Base-by-base conservation (phyloP, 2,797 vertebrate species). In the Sebastes nivosus region DNA sequence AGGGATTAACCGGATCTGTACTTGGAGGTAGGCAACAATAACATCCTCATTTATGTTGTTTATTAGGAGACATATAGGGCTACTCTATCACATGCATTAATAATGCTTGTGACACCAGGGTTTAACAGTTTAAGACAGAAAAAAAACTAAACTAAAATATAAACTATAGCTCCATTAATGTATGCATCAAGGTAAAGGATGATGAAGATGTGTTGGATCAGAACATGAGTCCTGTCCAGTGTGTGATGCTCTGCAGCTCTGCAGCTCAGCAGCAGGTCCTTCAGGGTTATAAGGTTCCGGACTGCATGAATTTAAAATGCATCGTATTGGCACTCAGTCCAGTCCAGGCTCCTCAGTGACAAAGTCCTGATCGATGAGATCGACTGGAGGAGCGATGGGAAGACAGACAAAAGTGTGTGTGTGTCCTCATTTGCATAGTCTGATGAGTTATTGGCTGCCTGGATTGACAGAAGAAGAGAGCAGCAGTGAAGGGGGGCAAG, bases 311-410 rank as follows among this genome's bases (percentile, higher is more conserved):
- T 38, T 80, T 50, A 54, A 76, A 84, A 76, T 34, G 50, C 29
- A 75, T 36, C 13, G 7, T 72, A 81, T 69, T 73, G 72, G 20
- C 79, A 57, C 14, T 29, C 9, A 77, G 55, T 67, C 46, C 9
- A 77, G 55, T 67, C 46, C 2, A 27, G 22, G 52, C 72, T 73
- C 46, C 29, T 22, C 50, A 74, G 64, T 79, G 86, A 55, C 72
- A 83, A 63, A 87, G 42, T 24, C 4, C n/a, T 72, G 65, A 87
- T 93, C 69, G n/a, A 91, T 88, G 72, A 73, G 32, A 93, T 91
- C 46, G 81, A 91, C 32, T 5, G 9, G 38, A 32, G 11, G 34
- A 71, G 63, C 7, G 14, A 80, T 50, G 54, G 61, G 57, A 72
- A 34, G 72, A 72, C 72, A 79, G 64, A 55, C 9, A 12, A 27